Conservation (phyloP, 2,888 invertebrate species). For the Cheiracanthium punctorium region DNA sequence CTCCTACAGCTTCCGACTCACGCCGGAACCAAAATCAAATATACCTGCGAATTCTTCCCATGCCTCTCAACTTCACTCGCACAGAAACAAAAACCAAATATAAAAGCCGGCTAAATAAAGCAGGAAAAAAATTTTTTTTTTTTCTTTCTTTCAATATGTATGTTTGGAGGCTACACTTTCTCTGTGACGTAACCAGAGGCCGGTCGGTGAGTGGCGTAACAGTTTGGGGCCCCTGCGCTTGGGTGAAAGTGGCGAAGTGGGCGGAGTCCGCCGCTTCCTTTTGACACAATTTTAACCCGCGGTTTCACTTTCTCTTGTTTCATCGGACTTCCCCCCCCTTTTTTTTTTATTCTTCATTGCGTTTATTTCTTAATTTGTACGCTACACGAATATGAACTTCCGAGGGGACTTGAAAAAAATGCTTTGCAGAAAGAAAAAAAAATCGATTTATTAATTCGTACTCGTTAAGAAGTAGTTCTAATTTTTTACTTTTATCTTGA, state of each 20-base stretch:
- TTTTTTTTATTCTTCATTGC: neutral
- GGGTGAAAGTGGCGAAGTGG: neutral
- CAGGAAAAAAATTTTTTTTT: too few relatives aligned
- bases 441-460: too few relatives aligned
- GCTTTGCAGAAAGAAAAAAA: too few relatives aligned
- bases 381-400: too few relatives aligned
- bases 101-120: neutral
- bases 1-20: too few relatives aligned
- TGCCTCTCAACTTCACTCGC: neutral
- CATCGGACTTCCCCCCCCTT: neutral
- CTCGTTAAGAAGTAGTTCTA: too few relatives aligned
- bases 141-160: too few relatives aligned
- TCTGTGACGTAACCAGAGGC: too few relatives aligned
- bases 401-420: too few relatives aligned
- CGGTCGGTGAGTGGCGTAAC: neutral
- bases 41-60: neutral
- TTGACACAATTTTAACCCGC: neutral
- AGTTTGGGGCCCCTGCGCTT: neutral
- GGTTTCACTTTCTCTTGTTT: neutral
- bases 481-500: too few relatives aligned
- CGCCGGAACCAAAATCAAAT: neutral
- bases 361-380: too few relatives aligned
- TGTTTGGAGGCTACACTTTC: neutral
- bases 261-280: neutral
- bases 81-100: neutral